phyloP scores from a whole-genome alignment of 2,888 invertebrate species.

The Dolomedes plantarius region DNA sequence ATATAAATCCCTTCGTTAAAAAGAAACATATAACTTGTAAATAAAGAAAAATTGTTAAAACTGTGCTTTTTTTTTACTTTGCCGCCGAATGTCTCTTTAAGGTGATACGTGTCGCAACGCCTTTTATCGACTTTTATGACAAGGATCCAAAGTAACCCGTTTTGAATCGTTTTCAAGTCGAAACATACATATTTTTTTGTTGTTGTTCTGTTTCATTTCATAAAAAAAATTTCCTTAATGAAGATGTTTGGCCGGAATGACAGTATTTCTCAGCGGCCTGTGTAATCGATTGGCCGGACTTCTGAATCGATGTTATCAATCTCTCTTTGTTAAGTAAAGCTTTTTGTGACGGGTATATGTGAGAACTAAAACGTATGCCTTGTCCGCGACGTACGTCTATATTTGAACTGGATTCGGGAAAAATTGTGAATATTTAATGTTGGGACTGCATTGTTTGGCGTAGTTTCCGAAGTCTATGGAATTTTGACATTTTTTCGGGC shows the following conservation, averaged over 20 bases:
- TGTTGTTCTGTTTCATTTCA: background rate
- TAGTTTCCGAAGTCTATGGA: too few species aligned
- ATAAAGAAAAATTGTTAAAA: background rate
- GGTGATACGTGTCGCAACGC: background rate
- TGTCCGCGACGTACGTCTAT: too few species aligned
- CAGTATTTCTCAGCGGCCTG: background rate
- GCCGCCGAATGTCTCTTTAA: too few species aligned
- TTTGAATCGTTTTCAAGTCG: background rate
- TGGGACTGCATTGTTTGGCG: too few species aligned
- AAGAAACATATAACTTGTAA: too few species aligned
- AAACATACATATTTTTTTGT: background rate
- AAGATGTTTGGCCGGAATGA: conserved; percentile 3
- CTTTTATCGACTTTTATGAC: conserved; percentile 2
- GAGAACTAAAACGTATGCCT: background rate
- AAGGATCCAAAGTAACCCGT: background rate
- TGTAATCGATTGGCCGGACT: background rate
- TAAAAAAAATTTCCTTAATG: background rate
- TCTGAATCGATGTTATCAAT: background rate
- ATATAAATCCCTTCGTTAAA: too few species aligned
- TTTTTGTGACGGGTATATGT: background rate
- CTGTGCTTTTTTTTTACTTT: background rate
- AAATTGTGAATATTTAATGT: too few species aligned
- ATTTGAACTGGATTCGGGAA: too few species aligned
- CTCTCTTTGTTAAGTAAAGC: background rate
- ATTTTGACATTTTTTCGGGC: too few species aligned